Evolutionary conservation across 2,797 vertebrate species (phyloP).

Genomic region (Sandelia bainsii): DNA sequence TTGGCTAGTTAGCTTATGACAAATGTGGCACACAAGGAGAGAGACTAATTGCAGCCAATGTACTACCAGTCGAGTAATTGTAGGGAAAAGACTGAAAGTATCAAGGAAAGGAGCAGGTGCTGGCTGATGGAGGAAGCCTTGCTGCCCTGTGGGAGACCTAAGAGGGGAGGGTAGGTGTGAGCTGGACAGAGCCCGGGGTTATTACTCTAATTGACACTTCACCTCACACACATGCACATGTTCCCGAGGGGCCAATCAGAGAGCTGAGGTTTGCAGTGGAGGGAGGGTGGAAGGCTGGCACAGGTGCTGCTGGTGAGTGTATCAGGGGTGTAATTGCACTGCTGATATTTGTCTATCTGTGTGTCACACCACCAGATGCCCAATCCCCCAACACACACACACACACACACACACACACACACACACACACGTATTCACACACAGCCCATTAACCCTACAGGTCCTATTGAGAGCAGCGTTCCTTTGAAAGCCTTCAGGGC

Average conservation of each 20-base stretch:
- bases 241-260: constrained; percentile 88
- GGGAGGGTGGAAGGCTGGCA: constrained; percentile 78
- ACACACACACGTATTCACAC: constrained; percentile 48
- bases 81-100: constrained; percentile 65
- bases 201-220: constrained; percentile 96
- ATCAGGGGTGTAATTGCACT: constrained; percentile 86
- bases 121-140: constrained; percentile 80
- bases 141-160: constrained; percentile 79
- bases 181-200: constrained; percentile 89
- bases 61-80: constrained; percentile 73
- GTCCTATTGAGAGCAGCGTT: constrained; percentile 84
- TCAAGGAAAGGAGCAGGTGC: constrained; percentile 83
- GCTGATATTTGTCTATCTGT: constrained; percentile 85
- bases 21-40: constrained; percentile 55
- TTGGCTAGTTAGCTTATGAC: constrained; percentile 60
- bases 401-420: constrained; percentile 46
- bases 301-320: constrained; percentile 85
- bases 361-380: constrained; percentile 78
- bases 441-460: constrained; percentile 87
- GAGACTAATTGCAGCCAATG: constrained; percentile 71
- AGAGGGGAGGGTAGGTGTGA: constrained; percentile 75
- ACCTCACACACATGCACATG: constrained; percentile 85
- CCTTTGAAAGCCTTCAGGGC: constrained; percentile 84
- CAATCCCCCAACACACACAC: constrained; percentile 61
- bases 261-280: constrained; percentile 67